Base-by-base conservation (phyloP, 2,888 invertebrate species). In the Lingula anatina region DNA sequence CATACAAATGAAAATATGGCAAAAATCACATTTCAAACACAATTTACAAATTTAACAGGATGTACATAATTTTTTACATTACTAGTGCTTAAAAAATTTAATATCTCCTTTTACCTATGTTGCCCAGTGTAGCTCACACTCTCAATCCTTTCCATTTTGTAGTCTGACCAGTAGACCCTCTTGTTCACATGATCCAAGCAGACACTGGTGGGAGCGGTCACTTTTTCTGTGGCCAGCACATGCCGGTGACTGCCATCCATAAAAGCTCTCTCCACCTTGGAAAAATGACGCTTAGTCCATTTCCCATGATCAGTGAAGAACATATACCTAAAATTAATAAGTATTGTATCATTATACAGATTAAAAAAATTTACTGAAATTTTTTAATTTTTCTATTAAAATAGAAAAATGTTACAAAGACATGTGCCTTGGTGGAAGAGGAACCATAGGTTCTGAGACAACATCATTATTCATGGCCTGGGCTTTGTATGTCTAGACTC, bases 141-240 rank as follows among this genome's bases (percentile, higher is more conserved):
- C 71, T 96, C 95, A 56, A 99, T 92, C 73, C 95, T 92, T 78
- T 97, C 95, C 47, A 96, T 79, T 15, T 94, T 80, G 0, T 92
- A 89, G 75, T 99, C 97, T 67, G 95, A 94, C 95, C 96, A 97
- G 78, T 90, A 96, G 5, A 99, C 85, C 44, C 96, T 80, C 65
- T 89, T 86, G 0, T 88, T 86, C 24, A 92, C 86, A n/a, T 89
- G 86, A 76, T 97, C 96, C 0, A 93, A 86, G 0, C 93, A 85
- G 9, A 96, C 85, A 3, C 94, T 94, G 1, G 90, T 89, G 0
- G 95, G 95, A 75, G 91, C 90, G 75, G 95, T 92, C 0, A 95
- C 88, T 0, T 94, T 94, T 68, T 92, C 91, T 0, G 89, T 87
- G 0, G 94, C 88, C 36, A 97, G 87, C 0, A 90, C 85, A 40